Conservation (phyloP, 2,888 invertebrate species). For the Agrochola lychnidis region DNA sequence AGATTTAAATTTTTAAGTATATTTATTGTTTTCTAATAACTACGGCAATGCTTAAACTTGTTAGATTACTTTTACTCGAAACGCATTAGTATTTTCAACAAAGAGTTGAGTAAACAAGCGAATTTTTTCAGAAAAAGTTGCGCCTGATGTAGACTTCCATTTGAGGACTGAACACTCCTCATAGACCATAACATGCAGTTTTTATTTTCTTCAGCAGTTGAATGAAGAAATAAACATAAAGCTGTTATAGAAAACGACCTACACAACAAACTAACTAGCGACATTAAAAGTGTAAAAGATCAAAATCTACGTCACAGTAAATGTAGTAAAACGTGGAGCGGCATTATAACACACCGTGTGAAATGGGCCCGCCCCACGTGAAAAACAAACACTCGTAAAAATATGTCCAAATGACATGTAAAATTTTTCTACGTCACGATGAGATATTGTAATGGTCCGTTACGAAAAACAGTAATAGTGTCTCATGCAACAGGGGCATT, state of each 20-base stretch:
- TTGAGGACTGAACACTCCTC: not conserved
- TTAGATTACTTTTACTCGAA: not conserved
- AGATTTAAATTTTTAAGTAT: slow-evolving; percentile 31
- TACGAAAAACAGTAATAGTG: slow-evolving; percentile 87
- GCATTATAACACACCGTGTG: slow-evolving; percentile 80
- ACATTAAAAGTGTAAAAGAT: slow-evolving; percentile 70
- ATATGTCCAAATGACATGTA: slow-evolving; percentile 88
- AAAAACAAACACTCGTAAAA: slow-evolving; percentile 89
- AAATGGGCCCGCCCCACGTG: slow-evolving; percentile 85
- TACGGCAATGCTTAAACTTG: not conserved
- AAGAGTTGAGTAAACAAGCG: not conserved
- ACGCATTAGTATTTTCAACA: not conserved
- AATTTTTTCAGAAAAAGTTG: no score
- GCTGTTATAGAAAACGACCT: slow-evolving; percentile 16
- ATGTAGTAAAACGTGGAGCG: slow-evolving; percentile 78
- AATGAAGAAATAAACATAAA: slow-evolving; percentile 27
- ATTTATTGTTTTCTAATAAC: slow-evolving; percentile 23
- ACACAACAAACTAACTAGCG: slow-evolving; percentile 58
- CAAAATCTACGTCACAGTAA: slow-evolving; percentile 76
- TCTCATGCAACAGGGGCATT: slow-evolving; percentile 86
- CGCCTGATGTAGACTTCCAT: not conserved
- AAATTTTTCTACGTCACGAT: slow-evolving; percentile 90
- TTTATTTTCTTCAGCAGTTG: slow-evolving; percentile 5
- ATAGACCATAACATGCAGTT: not conserved
- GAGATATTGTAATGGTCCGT: slow-evolving; percentile 90